Conservation (phyloP, 2,888 invertebrate species). For the Eupsilia transversa region DNA sequence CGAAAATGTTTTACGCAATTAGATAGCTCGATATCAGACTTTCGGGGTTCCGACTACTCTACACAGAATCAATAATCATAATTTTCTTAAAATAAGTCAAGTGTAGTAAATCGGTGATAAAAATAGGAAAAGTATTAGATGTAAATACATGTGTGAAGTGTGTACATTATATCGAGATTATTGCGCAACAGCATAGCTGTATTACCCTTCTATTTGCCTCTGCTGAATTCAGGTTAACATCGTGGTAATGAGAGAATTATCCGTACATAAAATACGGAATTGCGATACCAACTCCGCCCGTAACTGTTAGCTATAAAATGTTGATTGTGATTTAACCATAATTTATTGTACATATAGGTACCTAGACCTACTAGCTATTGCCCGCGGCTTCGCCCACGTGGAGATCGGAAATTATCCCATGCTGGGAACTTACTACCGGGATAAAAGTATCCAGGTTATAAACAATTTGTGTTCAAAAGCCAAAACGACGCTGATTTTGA, state of each 20-base stretch:
- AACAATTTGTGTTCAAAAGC: no score
- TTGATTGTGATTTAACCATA: constrained; percentile 41
- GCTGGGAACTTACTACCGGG: no score
- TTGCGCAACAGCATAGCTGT: constrained; percentile 1
- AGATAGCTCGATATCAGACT: no score
- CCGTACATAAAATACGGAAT: constrained; percentile 18
- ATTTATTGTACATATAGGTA: constrained; percentile 42
- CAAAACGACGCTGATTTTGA: no score
- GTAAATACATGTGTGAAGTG: no score
- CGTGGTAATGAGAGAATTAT: constrained; percentile 24
- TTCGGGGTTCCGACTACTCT: no score
- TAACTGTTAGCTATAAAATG: constrained; percentile 32
- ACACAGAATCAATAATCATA: not conserved
- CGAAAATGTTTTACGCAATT: no score
- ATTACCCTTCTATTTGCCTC: not conserved
- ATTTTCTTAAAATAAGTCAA: constrained; percentile 24
- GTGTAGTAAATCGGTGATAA: constrained; percentile 7
- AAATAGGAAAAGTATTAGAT: constrained; percentile 12
- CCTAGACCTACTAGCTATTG: no score
- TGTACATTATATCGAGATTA: not conserved
- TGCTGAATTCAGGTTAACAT: constrained; percentile 21
- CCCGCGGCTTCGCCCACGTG: no score
- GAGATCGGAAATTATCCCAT: no score
- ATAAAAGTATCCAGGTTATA: no score
- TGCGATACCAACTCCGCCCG: constrained; percentile 6